Conservation (phyloP, 2,113 vertebrate genomes). For the Galemys pyrenaicus region DNA sequence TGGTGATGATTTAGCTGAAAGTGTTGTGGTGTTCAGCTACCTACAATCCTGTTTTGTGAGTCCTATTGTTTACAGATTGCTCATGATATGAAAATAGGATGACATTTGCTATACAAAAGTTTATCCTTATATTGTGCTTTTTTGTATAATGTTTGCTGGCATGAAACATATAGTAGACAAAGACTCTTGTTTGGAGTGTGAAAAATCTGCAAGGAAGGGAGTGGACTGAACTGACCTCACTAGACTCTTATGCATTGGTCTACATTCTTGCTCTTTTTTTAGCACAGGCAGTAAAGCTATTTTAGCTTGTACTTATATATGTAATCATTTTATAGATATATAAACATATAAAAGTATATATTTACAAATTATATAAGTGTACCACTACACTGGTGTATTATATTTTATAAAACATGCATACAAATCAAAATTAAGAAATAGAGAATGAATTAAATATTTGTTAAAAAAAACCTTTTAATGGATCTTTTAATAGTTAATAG, state of each 20-base stretch:
- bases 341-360: not conserved
- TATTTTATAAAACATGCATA: not conserved
- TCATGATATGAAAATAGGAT: not conserved
- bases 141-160: not conserved
- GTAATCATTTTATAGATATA: not conserved
- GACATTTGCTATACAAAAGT: not conserved
- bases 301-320: not conserved
- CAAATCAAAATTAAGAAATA: not conserved
- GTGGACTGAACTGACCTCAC: not conserved
- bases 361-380: not conserved
- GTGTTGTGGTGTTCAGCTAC: not conserved
- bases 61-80: not conserved
- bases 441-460: too few relatives aligned
- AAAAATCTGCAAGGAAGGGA: not conserved
- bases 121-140: not conserved
- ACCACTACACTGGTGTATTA: not conserved
- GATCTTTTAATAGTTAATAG: too few relatives aligned
- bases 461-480: not conserved
- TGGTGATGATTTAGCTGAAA: not conserved
- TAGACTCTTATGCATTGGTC: not conserved
- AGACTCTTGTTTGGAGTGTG: not conserved
- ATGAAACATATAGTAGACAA: conserved; percentile 14
- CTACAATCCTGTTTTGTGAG: not conserved
- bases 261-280: not conserved
- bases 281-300: not conserved